Percentiles rank a stretch among this genome's conserved stretches.
phyloP scores from a whole-genome alignment of 2,113 vertebrate species.

The Thamnaconus septentrionalis region DNA sequence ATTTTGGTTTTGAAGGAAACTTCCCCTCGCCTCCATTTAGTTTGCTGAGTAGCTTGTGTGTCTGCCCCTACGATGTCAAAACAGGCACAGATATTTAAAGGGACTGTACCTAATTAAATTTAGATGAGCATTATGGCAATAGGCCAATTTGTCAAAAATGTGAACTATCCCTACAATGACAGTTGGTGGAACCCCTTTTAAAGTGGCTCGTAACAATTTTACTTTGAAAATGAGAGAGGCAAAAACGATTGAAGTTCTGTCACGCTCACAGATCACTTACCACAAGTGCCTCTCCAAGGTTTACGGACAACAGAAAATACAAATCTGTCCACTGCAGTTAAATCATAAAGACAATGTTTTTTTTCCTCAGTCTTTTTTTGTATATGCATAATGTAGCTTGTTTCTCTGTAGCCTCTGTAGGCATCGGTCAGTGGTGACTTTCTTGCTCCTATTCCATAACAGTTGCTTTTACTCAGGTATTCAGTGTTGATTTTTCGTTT shows the following conservation, averaged over 20 bases:
- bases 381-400: neutral
- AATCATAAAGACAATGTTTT: constrained; percentile 4
- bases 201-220: neutral
- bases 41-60: too few species aligned
- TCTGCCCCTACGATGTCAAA: too few species aligned
- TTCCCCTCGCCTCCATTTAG: too few species aligned
- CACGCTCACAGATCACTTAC: constrained; percentile 61
- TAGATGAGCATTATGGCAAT: too few species aligned
- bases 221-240: constrained; percentile 9
- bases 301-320: constrained; percentile 45
- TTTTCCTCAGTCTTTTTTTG: neutral
- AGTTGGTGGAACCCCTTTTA: too few species aligned
- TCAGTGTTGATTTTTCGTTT: constrained; percentile 15
- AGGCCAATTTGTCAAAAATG: too few species aligned
- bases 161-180: too few species aligned
- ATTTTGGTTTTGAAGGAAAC: too few species aligned
- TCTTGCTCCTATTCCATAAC: constrained; percentile 14
- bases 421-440: constrained; percentile 19
- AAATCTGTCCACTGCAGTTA: constrained; percentile 27
- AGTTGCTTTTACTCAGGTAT: constrained; percentile 70
- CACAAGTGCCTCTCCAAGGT: constrained; percentile 77
- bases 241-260: constrained; percentile 7
- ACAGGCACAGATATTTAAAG: too few species aligned
- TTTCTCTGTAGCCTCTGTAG: constrained; percentile 6
- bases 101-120: too few species aligned